Base-by-base conservation (phyloP, 2,888 invertebrate genomes). In the Caenorhabditis wallacei region DNA sequence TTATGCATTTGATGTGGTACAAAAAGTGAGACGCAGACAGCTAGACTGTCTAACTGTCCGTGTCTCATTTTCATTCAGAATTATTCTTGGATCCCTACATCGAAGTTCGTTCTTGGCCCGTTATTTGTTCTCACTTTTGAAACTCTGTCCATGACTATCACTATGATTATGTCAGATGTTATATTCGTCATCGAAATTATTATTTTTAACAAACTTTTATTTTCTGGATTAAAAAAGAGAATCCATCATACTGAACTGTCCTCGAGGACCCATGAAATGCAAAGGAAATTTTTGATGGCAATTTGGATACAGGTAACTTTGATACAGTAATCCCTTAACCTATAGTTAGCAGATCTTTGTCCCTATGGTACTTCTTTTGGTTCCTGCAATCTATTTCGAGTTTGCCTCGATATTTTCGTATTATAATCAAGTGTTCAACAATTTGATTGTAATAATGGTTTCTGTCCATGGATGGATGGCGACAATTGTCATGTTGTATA, bases 341-440 rank as follows among this genome's bases (percentile, higher is more conserved):
- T 30, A 30, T 5, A 30, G 30, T 30, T 8, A 30, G 3, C 30
- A 48, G 46, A 48, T 48, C 46, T 48, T 18, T 2, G 18, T 48
- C 13, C 46, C 46, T 40, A 40, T 40, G 18, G 18, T 13, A 48
- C 18, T n/a, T 18, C 46, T 48, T 7, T 8, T 48, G 2, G 18
- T 48, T 7, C 46, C 46, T n/a, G 46, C 18, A 13, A 18, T 48
- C 3, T 48, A 48, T 18, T 48, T 48, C 18, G 18, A 48, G 18
- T 48, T 18, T 18, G n/a, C 46, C 2, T 30, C 30, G 3, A 5
- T 30, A 5, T 30, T 30, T 8, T 48, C 46, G 13, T 37, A 59
- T 37, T 40, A 59, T 13, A 59, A 59, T 35, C 59, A 59, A 59
- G 35, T 20, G 1, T 18, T 64, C n/a, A 64, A 64, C 30, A 64